Evolutionary conservation across 2,797 vertebrate genomes (phyloP), one percentile per base, ranked within the genome.

Genomic region (Danio albolineatus): DNA sequence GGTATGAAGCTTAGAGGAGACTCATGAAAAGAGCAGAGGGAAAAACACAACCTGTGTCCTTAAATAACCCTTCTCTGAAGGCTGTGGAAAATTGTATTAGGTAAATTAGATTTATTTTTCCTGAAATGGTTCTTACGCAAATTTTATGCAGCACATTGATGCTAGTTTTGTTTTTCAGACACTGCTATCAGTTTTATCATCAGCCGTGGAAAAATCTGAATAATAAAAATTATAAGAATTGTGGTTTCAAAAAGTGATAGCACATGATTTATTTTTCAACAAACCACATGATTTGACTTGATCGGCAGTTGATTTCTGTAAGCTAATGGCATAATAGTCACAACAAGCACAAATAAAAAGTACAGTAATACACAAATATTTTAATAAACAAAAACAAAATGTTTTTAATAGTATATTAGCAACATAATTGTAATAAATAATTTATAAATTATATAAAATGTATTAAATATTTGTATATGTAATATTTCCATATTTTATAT

Each of bases 41-140:
- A 28, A 28, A 28, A 28, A 28, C 28, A 28, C 28, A 28, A 28
- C 28, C 8, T n/a, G 28, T 51, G 54, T 60, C 76, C 76, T 78
- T 69, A 43, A 69, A 41, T 21, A 60, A 70, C 65, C 54, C 66
- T 21, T 13, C 17, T 41, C 53, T 14, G 36, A 13, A 39, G 28
- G 19, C 9, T 36, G 0, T 46, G 16, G 13, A 9, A 61, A 65
- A 21, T 49, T 10, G 16, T 19, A 38, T 61, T 74, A 16, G 43
- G 13, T 54, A 19, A 21, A 71, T 5, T 53, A 38, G 65, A 12
- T 53, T 53, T 16, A 39, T 21, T 44, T 73, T 36, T 59, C 21
- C 54, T 38, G 6, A 61, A 62, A 28, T 38, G 28, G 21, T n/a
- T 69, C 65, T 38, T 38, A 14, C 14, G 13, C 36, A 21, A 10